Evolutionary conservation across 2,888 invertebrate species (phyloP).

Genomic region (Pristionchus exspectatus): DNA sequence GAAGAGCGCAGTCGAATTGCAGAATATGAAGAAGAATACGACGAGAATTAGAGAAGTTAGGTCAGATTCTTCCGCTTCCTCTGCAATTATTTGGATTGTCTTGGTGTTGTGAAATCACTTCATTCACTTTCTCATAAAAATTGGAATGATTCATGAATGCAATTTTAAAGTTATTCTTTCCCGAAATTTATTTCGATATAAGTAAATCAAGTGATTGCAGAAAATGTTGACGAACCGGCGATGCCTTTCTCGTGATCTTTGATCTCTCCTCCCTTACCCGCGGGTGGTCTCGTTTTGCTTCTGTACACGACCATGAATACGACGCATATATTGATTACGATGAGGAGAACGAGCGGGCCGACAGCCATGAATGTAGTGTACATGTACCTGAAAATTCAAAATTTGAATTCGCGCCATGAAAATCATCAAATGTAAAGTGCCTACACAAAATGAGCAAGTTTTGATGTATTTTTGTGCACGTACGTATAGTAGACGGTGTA

Average conservation of each 20-base stretch:
- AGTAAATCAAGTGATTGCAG: too few species aligned
- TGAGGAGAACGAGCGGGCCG: conserved; percentile 75
- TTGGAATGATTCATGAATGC: neutral
- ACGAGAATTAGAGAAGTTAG: conserved; percentile 76
- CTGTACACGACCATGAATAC: conserved; percentile 64
- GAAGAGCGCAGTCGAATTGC: conserved; percentile 77
- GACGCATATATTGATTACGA: conserved; percentile 76
- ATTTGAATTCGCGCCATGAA: neutral
- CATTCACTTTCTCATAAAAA: neutral
- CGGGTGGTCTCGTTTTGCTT: neutral
- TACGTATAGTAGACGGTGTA: conserved; percentile 78
- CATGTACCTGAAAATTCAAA: conserved; percentile 57
- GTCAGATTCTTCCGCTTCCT: conserved; percentile 72
- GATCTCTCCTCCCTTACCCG: conserved; percentile 19
- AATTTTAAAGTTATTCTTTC: too few species aligned
- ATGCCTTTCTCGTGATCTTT: neutral
- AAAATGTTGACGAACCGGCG: too few species aligned
- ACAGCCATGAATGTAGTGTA: conserved; percentile 77
- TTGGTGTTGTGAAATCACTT: neutral
- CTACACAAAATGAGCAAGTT: conserved; percentile 1
- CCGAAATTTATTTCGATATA: too few species aligned
- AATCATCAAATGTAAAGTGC: neutral
- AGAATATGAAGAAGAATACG: conserved; percentile 78
- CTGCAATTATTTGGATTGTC: neutral
- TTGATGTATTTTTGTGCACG: neutral